Evolutionary conservation across 2,113 vertebrate genomes (phyloP).

Genomic region (Orycteropus afer): DNA sequence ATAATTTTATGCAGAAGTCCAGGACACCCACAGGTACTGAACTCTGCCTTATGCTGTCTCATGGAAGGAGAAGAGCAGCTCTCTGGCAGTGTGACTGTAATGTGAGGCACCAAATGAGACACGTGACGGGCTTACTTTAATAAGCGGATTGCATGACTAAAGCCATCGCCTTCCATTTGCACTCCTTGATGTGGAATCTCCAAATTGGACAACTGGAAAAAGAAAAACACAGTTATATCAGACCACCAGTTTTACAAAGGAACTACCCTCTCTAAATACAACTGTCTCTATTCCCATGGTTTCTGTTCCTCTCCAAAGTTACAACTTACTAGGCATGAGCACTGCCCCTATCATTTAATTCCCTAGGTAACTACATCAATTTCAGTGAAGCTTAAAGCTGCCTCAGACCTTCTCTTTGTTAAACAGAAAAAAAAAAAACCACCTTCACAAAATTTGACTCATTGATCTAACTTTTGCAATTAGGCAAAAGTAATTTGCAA

Average conservation of each 20-base stretch:
- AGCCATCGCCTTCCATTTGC: constrained; percentile 97
- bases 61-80: background rate
- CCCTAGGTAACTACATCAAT: background rate
- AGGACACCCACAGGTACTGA: background rate
- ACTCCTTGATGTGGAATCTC: constrained; percentile 98
- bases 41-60: background rate
- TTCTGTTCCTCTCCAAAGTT: constrained; percentile 4
- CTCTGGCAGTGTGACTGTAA: background rate
- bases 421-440: background rate
- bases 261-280: background rate
- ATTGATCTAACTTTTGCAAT: background rate
- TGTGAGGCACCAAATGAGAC: background rate
- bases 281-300: background rate
- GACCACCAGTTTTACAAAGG: constrained; percentile 45
- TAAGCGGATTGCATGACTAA: constrained; percentile 96
- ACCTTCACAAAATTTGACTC: background rate
- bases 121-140: constrained; percentile 90
- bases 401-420: background rate
- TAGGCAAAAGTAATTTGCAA: constrained; percentile 27
- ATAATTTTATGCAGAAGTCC: background rate
- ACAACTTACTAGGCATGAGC: background rate
- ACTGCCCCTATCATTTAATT: background rate
- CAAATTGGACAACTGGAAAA: constrained; percentile 93
- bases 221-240: constrained; percentile 54
- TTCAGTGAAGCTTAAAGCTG: constrained; percentile 17